Conservation (phyloP, 2,113 vertebrate genomes). For the Pandion haliaetus region DNA sequence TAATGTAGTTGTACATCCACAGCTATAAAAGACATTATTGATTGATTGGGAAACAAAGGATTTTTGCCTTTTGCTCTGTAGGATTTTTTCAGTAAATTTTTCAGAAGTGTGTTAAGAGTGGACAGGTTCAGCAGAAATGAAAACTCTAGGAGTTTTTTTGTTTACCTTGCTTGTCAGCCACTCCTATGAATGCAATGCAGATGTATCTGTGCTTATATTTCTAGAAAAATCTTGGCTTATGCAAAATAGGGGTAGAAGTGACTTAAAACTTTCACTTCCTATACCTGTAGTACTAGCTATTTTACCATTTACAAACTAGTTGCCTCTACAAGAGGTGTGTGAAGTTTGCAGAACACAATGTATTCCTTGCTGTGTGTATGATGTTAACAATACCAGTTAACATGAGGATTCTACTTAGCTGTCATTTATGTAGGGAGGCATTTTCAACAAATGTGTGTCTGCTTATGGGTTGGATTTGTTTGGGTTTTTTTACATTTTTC, state of each 20-base stretch:
- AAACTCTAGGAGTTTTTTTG: background rate
- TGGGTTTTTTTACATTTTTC: background rate
- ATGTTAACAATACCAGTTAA: background rate
- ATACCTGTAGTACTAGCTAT: background rate
- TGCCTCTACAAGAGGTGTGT: background rate
- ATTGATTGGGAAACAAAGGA: background rate
- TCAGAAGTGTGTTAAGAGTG: background rate
- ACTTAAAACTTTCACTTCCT: background rate
- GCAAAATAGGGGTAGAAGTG: background rate
- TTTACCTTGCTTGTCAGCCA: background rate
- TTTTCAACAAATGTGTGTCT: background rate
- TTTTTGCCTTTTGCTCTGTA: background rate
- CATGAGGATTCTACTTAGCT: background rate
- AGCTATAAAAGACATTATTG: background rate
- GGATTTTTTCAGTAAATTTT: background rate
- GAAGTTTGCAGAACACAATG: background rate
- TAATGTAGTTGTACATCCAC: background rate
- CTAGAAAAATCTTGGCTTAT: background rate
- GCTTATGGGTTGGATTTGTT: background rate
- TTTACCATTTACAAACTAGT: background rate
- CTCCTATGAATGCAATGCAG: background rate
- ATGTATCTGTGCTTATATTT: background rate
- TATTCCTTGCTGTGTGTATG: background rate
- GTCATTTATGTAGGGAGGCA: background rate
- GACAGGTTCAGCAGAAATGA: background rate